phyloP scores from a whole-genome alignment of 2,113 vertebrate genomes.

The Ranitomeya imitator region DNA sequence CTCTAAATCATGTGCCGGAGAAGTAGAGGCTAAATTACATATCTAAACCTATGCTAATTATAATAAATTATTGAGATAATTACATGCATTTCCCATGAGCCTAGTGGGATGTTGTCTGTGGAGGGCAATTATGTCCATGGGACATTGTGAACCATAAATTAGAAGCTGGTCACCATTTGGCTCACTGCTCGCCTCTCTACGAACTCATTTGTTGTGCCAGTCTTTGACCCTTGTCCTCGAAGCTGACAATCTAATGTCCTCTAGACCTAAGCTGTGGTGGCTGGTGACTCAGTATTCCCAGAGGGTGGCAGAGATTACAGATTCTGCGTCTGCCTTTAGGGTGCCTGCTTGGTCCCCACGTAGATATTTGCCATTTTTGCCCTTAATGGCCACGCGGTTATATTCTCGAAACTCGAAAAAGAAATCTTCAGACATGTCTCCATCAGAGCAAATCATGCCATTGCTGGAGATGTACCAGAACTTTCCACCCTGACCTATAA shows the following conservation, averaged over 20 bases:
- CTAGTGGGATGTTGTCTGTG: neutral
- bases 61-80: neutral
- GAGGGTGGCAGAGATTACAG: slow-evolving; percentile 75
- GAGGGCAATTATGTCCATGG: neutral
- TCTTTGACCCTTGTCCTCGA: neutral
- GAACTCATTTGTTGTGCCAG: neutral
- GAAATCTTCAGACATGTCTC: slow-evolving; percentile 90
- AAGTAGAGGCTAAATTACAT: slow-evolving; percentile 9
- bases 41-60: slow-evolving; percentile 11
- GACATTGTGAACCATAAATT: neutral
- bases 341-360: slow-evolving; percentile 89
- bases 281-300: slow-evolving; percentile 86
- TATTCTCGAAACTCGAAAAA: slow-evolving; percentile 89
- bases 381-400: slow-evolving; percentile 86
- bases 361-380: slow-evolving; percentile 86
- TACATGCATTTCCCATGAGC: slow-evolving; percentile 33
- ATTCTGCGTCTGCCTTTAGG: slow-evolving; percentile 80
- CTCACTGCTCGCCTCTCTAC: neutral
- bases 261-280: slow-evolving; percentile 30
- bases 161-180: neutral
- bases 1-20: neutral
- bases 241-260: slow-evolving; percentile 21
- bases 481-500: slow-evolving; percentile 80
- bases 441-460: slow-evolving; percentile 85
- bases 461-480: slow-evolving; percentile 90